Evolutionary conservation across 1,140 invertebrate genomes (phyloP).

Genomic region (Paraescarpia echinospica): DNA sequence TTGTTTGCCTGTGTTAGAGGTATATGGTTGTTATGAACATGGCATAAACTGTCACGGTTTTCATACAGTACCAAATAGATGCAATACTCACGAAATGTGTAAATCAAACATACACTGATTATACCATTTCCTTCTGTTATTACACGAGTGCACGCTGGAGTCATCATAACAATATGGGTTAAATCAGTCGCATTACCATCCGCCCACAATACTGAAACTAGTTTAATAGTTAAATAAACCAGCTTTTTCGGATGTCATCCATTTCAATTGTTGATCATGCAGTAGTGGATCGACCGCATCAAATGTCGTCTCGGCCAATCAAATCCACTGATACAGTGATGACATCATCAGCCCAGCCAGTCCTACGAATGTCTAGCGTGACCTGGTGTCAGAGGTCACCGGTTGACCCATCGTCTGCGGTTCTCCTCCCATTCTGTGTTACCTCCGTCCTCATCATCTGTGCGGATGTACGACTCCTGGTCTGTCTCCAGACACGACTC

Average conservation of each 20-base stretch:
- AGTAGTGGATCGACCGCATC: background rate
- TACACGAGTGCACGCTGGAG: background rate
- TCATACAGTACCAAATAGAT: background rate
- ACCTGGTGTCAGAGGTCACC: constrained; percentile 38
- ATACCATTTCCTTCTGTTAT: background rate
- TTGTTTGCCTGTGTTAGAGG: background rate
- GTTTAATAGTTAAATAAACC: background rate
- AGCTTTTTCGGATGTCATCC: background rate
- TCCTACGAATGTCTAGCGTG: background rate
- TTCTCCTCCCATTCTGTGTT: constrained; percentile 71
- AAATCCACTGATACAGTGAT: background rate
- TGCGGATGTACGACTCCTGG: constrained; percentile 57
- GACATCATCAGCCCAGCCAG: background rate
- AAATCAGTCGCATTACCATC: background rate
- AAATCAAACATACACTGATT: background rate
- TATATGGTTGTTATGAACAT: background rate
- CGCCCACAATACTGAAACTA: background rate
- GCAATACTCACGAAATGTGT: background rate
- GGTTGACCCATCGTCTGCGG: constrained; percentile 71
- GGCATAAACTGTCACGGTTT: background rate
- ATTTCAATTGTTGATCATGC: background rate
- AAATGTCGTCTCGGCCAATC: background rate
- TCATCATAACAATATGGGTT: background rate
- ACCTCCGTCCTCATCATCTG: constrained; percentile 63
- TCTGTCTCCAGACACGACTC: constrained; percentile 58